Percentiles rank a stretch among this genome's conserved stretches.
Conservation (phyloP, 2,888 invertebrate species). For the Pyrrhia umbra region DNA sequence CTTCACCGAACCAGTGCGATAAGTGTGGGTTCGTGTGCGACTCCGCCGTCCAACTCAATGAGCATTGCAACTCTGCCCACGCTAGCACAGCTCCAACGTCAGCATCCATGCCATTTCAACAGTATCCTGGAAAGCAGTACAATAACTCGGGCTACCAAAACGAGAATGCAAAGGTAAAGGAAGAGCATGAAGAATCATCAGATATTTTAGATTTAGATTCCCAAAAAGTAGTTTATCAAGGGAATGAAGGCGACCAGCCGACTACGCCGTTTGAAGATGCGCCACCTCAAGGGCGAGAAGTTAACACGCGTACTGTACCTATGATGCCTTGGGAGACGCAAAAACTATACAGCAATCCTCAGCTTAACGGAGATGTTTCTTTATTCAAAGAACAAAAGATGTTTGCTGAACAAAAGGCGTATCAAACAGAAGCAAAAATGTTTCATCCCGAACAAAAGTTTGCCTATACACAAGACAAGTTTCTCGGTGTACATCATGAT, state of each 20-base stretch:
- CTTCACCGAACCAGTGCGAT: constrained; percentile 94
- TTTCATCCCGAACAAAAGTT: constrained; percentile 88
- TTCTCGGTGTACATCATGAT: constrained; percentile 86
- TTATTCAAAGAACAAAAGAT: constrained; percentile 88
- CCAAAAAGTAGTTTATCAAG: constrained; percentile 95
- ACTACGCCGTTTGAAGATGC: constrained; percentile 82
- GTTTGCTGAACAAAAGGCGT: constrained; percentile 85
- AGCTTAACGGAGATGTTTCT: constrained; percentile 86
- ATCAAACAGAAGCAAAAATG: constrained; percentile 84
- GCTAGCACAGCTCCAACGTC: constrained; percentile 83
- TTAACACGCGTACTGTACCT: constrained; percentile 88
- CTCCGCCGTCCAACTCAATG: constrained; percentile 93
- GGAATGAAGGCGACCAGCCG: constrained; percentile 88
- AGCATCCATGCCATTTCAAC: constrained; percentile 88
- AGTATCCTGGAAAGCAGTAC: constrained; percentile 87
- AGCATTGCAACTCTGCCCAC: constrained; percentile 93
- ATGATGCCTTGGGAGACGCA: constrained; percentile 91
- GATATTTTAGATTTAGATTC: constrained; percentile 97
- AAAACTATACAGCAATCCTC: constrained; percentile 84
- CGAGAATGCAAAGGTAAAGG: constrained; percentile 89
- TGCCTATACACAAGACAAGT: constrained; percentile 86
- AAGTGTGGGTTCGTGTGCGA: constrained; percentile 95
- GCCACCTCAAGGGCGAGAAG: constrained; percentile 81
- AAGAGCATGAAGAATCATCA: constrained; percentile 93
- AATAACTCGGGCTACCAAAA: constrained; percentile 84